These are phyloP conservation scores for Thera britannica DNA, from an alignment of 2,888 invertebrate species.

Conservation along the genomic window DNA sequence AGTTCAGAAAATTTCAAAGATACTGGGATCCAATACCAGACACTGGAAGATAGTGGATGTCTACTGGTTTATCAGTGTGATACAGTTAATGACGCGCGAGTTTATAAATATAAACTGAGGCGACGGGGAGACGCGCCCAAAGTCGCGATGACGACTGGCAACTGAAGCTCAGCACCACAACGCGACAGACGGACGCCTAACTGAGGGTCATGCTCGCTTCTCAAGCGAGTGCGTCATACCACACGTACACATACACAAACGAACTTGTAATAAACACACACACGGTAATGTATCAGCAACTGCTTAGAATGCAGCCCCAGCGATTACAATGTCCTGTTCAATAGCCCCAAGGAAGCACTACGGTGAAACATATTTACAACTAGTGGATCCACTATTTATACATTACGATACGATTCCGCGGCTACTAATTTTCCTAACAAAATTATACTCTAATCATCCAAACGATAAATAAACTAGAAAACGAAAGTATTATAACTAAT, in stretches of 20 bases:
- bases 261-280: constrained; percentile 63
- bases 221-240: constrained; percentile 72
- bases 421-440: background rate
- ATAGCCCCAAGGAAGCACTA: constrained; percentile 33
- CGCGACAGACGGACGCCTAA: constrained; percentile 68
- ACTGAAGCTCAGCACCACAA: constrained; percentile 54
- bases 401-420: no score
- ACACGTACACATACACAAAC: constrained; percentile 38
- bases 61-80: constrained; percentile 64
- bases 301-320: constrained; percentile 68
- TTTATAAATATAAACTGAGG: constrained; percentile 77
- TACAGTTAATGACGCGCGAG: constrained; percentile 69
- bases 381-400: no score
- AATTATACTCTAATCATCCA: background rate
- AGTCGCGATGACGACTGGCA: constrained; percentile 69
- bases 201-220: constrained; percentile 58
- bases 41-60: constrained; percentile 53
- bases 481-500: constrained; percentile 46
- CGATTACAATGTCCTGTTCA: constrained; percentile 52
- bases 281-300: constrained; percentile 53
- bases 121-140: constrained; percentile 79
- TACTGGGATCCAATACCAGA: constrained; percentile 28
- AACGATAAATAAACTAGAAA: constrained; percentile 33
- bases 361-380: background rate
- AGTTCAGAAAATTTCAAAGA: constrained; percentile 19